Evolutionary conservation across 2,797 vertebrate genomes (phyloP).

Genomic region (Odontamblyopus rebecca): DNA sequence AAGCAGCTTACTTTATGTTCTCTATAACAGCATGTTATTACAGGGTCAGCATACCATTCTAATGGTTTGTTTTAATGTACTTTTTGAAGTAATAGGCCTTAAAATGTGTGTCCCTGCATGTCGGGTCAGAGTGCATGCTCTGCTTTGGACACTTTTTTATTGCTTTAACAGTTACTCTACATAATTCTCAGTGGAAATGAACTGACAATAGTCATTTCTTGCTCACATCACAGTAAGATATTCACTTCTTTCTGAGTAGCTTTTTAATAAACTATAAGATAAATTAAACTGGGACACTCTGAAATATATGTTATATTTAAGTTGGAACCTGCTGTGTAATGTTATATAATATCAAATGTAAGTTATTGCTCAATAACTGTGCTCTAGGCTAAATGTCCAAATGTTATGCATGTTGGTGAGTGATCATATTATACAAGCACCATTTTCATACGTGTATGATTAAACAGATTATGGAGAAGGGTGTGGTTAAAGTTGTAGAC

Average conservation of each 20-base stretch:
- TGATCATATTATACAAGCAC: not conserved
- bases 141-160: not conserved
- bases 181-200: no score
- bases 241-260: no score
- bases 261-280: no score
- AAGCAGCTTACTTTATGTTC: not conserved
- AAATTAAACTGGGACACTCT: no score
- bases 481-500: slow-evolving; percentile 21
- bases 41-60: not conserved
- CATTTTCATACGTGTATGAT: not conserved
- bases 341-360: no score
- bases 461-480: not conserved
- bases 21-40: not conserved
- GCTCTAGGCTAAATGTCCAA: not conserved
- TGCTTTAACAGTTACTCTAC: not conserved
- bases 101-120: not conserved
- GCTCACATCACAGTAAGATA: no score
- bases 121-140: not conserved
- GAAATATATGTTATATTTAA: no score
- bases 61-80: not conserved
- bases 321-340: no score
- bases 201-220: no score
- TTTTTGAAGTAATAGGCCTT: slow-evolving; percentile 1
- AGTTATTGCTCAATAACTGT: no score
- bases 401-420: not conserved